phyloP scores from a whole-genome alignment of 2,888 invertebrate genomes.

The Podabrus alpinus region DNA sequence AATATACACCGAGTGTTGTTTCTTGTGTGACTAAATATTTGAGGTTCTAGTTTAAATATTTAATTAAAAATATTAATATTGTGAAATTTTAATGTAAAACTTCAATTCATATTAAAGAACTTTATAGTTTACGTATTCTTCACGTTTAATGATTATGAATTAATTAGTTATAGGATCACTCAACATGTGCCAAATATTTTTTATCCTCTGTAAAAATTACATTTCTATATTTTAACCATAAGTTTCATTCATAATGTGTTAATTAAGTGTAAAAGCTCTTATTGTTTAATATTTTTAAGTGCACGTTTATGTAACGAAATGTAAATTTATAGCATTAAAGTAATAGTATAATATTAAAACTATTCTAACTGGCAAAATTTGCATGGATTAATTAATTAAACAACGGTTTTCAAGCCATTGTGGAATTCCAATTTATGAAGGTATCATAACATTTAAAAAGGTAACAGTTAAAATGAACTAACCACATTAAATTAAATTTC shows the following conservation, averaged over 20 bases:
- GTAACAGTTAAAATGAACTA: not conserved
- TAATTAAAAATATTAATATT: not conserved
- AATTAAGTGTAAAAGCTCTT: not conserved
- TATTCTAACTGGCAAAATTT: not conserved
- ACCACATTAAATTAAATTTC: not conserved
- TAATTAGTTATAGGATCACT: not conserved
- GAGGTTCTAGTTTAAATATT: not conserved
- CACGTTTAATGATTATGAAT: not conserved
- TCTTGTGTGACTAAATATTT: conserved; percentile 21
- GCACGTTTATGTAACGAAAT: conserved; percentile 1
- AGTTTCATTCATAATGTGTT: not conserved
- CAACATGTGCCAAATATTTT: not conserved
- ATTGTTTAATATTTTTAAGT: not conserved
- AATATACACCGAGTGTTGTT: conserved; percentile 4
- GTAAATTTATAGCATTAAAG: not conserved
- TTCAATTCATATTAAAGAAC: not conserved
- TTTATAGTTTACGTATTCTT: not conserved
- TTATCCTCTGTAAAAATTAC: not conserved
- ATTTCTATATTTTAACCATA: not conserved
- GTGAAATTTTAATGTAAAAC: not conserved
- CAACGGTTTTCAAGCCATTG: not conserved
- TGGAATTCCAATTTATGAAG: not conserved
- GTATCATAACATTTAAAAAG: not conserved
- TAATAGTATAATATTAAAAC: not conserved
- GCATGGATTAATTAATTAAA: conserved; percentile 2